Base-by-base conservation (phyloP, 1,140 invertebrate species). In the Patella vulgata region DNA sequence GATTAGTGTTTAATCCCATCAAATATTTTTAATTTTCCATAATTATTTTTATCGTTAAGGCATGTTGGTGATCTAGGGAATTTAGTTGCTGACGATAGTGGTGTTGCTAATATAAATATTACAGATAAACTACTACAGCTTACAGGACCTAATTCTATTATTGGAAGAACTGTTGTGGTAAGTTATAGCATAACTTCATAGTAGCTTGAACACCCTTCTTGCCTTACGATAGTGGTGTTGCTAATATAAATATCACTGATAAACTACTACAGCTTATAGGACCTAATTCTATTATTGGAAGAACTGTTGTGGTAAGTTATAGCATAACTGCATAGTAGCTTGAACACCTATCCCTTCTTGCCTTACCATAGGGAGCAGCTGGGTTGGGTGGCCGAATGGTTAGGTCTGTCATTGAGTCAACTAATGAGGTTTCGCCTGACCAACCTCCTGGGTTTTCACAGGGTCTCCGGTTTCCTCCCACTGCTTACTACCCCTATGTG, bases 11-110 rank as follows among this genome's bases (percentile, higher is more conserved):
- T 11, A 17, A 21, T 50, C 17, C 17, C 0, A 11, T 14, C 17
- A 17, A 25, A 12, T 52, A 19, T 36, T 31, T 19, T 27, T 4
- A n/a, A 19, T 12, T n/a, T 33, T 11, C 36, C 19, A 51, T 12
- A 21, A 23, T 51, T 27, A 31, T 52, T 52, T 33, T 36, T 19
- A 4, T 17, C 21, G 17, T 70, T 33, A 50, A 82, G 86, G 66
- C 96, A 98, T 82, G 89, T 92, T 70, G 96, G 96, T 23, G 96
- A 98, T 81, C 87, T 98, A 42, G 96, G 96, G 30, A 98, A 98
- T 80, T 89, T 98, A 51, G 86, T 87, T 59, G 93, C 93, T 47
- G 86, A 85, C 48, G 85, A 80, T 57, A 85, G 89, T 80, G 92
- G 93, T 8, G 85, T 90, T 8, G 93, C 93, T 23, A 91, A 88